Conservation (phyloP, 2,113 vertebrate species). For the Rhinichthys klamathensis region DNA sequence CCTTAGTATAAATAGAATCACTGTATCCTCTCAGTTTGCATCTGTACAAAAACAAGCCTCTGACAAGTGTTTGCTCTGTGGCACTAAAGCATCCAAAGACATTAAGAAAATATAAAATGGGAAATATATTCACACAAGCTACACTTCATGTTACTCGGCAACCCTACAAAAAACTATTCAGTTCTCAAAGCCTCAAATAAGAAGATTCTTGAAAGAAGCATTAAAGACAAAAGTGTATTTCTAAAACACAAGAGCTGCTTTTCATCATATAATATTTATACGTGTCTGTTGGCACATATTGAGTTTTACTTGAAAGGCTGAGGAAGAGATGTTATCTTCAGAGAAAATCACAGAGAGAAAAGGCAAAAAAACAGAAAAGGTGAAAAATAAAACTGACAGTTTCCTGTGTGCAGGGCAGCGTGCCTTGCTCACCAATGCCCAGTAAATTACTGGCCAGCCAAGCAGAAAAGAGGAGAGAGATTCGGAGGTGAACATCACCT, state of each 20-base stretch:
- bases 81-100: background rate
- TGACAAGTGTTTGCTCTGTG: background rate
- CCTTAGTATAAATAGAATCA: too few species aligned
- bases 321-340: conserved; percentile 46
- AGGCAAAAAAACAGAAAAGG: conserved; percentile 31
- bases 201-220: background rate
- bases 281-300: conserved; percentile 7
- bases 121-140: conserved; percentile 3
- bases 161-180: background rate
- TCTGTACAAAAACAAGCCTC: background rate
- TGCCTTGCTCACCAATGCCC: conserved; percentile 71
- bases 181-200: conserved; percentile 11
- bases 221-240: conserved; percentile 20
- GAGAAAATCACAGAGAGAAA: background rate
- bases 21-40: too few species aligned
- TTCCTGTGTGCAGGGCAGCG: conserved; percentile 73
- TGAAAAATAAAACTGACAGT: conserved; percentile 68
- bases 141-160: background rate
- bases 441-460: conserved; percentile 77
- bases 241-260: background rate
- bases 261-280: conserved; percentile 13
- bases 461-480: conserved; percentile 76
- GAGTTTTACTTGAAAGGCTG: conserved; percentile 25
- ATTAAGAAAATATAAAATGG: conserved; percentile 24
- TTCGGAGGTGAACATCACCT: conserved; percentile 72